Evolutionary conservation across 2,888 invertebrate genomes (phyloP), one percentile per base, ranked within the genome.

Genomic region (Drosophila kanekoi): DNA sequence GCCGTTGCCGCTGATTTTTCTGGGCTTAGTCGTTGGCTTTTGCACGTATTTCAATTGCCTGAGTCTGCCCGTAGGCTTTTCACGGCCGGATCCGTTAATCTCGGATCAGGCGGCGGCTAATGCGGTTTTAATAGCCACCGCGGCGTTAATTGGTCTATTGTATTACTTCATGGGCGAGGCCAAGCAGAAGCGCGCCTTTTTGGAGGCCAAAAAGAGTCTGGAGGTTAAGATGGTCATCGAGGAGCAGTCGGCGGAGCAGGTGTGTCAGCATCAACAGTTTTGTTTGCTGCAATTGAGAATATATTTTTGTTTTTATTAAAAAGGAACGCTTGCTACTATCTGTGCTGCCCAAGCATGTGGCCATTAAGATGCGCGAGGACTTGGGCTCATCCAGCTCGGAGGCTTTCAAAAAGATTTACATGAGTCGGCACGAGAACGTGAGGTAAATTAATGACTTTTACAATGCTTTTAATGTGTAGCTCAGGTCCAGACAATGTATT

Each of bases 401-500:
- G 72, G 98, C 98, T 92, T 98, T 98, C 93, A 98, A 98, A 93
- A 98, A 98, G 93, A 98, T 98, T 90, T 98, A 98, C 93, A 98
- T 98, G 98, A 98, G 97, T 81, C 94, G 98, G 18, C 98, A 98
- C 92, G 98, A 98, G 93, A 98, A 98, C 92, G 98, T 98, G 89
- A 98, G 98, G 96, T 97, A 93, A 93, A 93, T 14, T 14, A 11
- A 28, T 28, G 0, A 28, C 23, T 23, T 23, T 23, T 23, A 23
- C 23, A 23, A 23, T 1, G 23, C 23, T 5, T 8, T 8, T 6
- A 28, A 28, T 28, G 8, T 28, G 8, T 8, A 28, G 28, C 8
- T 8, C 28, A 28, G 8, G 8, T 28, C 28, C 2, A 28, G 28
- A 28, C 8, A 8, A 28, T 28, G 2, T 28, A 28, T 28, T 28